phyloP scores from a whole-genome alignment of 2,888 invertebrate genomes.

The Fissipunctia ypsillon region DNA sequence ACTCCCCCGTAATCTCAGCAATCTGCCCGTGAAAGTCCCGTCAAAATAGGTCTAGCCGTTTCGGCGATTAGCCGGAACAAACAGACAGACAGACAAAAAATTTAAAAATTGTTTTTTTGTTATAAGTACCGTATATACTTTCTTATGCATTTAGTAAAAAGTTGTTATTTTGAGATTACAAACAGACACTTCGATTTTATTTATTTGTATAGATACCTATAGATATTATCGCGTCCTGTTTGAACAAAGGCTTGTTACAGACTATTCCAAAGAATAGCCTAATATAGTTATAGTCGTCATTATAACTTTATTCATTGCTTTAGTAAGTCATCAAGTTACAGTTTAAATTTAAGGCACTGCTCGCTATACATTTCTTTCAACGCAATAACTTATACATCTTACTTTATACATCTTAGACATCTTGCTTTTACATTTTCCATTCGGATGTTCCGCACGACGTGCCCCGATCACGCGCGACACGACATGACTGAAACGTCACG shows the following conservation, averaged over 20 bases:
- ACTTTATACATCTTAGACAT: conserved; percentile 30
- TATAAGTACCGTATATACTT: no score
- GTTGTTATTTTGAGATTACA: no score
- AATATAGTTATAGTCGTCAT: neutral
- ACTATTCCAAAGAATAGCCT: neutral
- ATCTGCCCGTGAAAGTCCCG: no score
- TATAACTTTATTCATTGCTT: neutral
- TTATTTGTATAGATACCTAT: no score
- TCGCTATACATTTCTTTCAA: conserved; percentile 21
- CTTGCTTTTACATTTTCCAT: conserved; percentile 37
- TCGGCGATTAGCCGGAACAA: no score
- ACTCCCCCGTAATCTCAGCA: no score
- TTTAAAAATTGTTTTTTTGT: no score
- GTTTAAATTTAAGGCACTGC: neutral
- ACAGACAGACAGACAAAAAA: no score
- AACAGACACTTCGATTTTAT: no score
- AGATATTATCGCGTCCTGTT: neutral
- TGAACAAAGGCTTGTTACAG: neutral
- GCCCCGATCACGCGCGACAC: conserved; percentile 57
- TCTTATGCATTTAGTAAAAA: no score
- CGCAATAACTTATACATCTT: conserved; percentile 13
- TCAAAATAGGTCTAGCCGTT: no score
- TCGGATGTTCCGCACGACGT: conserved; percentile 53
- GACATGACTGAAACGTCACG: conserved; percentile 55
- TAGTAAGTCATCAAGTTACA: neutral